Evolutionary conservation across 2,113 vertebrate genomes (phyloP), one percentile per base, ranked within the genome.

Genomic region (Lophura nycthemera): DNA sequence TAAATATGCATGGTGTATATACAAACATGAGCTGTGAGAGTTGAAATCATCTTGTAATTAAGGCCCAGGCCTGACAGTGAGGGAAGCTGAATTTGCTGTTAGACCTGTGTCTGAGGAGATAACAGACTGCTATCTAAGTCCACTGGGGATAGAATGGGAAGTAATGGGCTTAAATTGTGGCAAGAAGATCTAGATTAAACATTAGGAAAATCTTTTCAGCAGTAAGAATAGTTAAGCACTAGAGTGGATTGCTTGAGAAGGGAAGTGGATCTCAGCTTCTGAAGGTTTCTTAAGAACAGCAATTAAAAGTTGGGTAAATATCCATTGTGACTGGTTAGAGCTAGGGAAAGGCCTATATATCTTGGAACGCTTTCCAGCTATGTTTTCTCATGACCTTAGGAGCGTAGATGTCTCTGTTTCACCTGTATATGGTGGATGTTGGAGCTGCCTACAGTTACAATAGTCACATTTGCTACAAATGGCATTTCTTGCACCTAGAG

Each of bases 31-130:
- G 67, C 60, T 77, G 52, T 88, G 40, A 83, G 83, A 77, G 69
- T 61, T 86, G 89, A 80, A 91, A 86, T 95, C 3, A 77, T 88
- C 83, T 75, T 81, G 85, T 84, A 91, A 93, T 96, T 96, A 95
- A 94, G 76, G 85, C 83, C 76, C 57, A 48, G 0, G 2, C 24
- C 52, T 95, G 67, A 74, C 75, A 89, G 63, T 43, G 69, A 89
- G 24, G 34, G 67, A 87, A 92, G 80, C 38, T 90, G 86, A 90
- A 86, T 95, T 93, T 88, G 38, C 83, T 72, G 24, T 64, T 92
- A 89, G 67, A 74, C 72, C 71, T 2, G 32, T 60, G 50, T 91
- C 45, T 93, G 75, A 83, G 82, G 64, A 91, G 86, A 91, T 72
- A 95, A 89, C 52, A 71, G 59, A 45, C 60, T 83, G 71, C 40